A percentile compares a stretch with the other conserved stretches of the same genome.
phyloP scores from a whole-genome alignment of 2,888 invertebrate genomes.

The Tupiocoris notatus region DNA sequence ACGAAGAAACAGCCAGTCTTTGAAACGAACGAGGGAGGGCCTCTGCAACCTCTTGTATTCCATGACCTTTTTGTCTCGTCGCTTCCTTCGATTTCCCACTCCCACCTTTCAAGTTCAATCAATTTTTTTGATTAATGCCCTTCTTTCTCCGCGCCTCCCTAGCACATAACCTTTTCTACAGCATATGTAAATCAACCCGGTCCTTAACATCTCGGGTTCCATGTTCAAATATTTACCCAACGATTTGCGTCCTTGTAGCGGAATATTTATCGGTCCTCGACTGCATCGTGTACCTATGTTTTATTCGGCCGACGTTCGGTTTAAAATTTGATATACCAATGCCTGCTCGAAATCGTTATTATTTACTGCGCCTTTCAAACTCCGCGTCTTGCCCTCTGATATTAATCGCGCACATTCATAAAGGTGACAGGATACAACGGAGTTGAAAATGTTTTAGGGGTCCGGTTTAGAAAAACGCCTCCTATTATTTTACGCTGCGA shows the following conservation, averaged over 20 bases:
- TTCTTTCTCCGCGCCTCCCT: background rate
- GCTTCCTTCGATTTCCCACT: background rate
- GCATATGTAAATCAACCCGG: slow-evolving; percentile 27
- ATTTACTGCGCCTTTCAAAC: background rate
- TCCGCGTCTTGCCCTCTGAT: background rate
- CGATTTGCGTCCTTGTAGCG: slow-evolving; percentile 23
- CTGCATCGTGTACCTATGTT: background rate
- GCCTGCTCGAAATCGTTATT: background rate
- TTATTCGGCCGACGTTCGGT: background rate
- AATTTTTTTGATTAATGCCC: background rate
- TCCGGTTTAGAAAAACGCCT: background rate
- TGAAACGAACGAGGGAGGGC: background rate
- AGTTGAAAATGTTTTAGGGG: too few species aligned
- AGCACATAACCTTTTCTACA: background rate
- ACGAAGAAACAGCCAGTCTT: background rate
- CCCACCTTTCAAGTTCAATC: background rate
- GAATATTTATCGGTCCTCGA: slow-evolving; percentile 18
- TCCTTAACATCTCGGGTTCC: slow-evolving; percentile 14
- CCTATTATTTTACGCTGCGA: background rate
- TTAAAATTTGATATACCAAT: background rate
- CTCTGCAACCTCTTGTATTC: background rate
- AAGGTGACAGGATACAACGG: background rate
- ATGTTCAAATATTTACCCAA: slow-evolving; percentile 35
- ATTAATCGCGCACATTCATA: background rate
- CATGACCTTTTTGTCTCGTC: background rate